Base-by-base conservation (phyloP, 2,113 vertebrate genomes). In the Megatriorchis doriae region DNA sequence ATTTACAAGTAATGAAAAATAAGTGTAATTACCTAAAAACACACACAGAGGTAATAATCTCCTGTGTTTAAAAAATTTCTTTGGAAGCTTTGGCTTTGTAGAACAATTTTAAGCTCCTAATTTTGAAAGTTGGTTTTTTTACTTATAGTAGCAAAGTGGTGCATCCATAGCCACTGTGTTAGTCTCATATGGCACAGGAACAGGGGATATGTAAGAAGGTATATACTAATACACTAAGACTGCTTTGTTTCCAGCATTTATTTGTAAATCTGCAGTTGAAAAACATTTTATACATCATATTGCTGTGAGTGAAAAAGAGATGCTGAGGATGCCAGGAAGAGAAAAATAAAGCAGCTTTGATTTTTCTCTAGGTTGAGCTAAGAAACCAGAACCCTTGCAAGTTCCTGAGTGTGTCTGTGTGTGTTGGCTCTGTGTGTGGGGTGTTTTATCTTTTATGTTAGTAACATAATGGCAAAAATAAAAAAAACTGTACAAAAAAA, bases 381-480 rank as follows among this genome's bases (percentile, higher is more conserved):
- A 90, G 63, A 96, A 95, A 81, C 12, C 34, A 78, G 70, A 89
- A 74, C 52, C 21, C 34, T 32, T 27, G 74, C 34, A 71, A 95
- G 34, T 71, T 81, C 65, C 25, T 2, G 1, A 79, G 32, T 63
- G n/a, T 83, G 31, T 88, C n/a, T 93, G 34, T 94, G 22, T 5
- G 2, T 71, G 61, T 74, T 84, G 59, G 36, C 45, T 85, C 42
- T 32, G 23, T 42, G 67, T 42, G 36, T 0, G 66, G 32, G 8
- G 13, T 88, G 15, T 92, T 94, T 87, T 79, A 87, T 89, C 56
- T 85, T 18, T 89, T 65, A 34, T 81, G 52, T 22, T 91, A 72
- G 55, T 89, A 92, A 86, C 56, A 61, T 86, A 87, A 84, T 94
- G 50, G 83, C 61, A 96, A 95, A 86, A 38, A 67, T 93, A 47